phyloP scores from a whole-genome alignment of 1,140 invertebrate genomes.

The Trachelipus rathkii region DNA sequence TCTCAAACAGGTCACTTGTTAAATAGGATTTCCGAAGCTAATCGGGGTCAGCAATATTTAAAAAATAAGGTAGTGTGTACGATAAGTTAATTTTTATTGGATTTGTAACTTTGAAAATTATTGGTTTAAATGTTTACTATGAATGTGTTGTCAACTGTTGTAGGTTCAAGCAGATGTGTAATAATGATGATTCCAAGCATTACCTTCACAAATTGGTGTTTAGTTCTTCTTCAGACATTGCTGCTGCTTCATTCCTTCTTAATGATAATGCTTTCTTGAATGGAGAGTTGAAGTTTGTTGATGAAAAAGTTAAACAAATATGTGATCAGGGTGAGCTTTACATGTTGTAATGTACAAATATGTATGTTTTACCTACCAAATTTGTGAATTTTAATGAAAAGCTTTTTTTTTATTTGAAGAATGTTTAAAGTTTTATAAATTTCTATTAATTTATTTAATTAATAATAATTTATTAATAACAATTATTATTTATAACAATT shows the following conservation, averaged over 20 bases:
- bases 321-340: neutral
- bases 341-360: too few species aligned
- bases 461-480: too few species aligned
- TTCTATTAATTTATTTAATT: too few species aligned
- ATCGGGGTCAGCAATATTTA: constrained; percentile 21
- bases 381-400: too few species aligned
- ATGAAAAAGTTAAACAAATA: neutral
- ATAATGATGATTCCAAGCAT: neutral
- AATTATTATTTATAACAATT: too few species aligned
- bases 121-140: neutral
- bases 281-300: neutral
- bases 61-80: constrained; percentile 31
- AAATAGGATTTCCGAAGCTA: constrained; percentile 28
- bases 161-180: neutral
- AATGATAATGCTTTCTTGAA: neutral
- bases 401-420: too few species aligned
- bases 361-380: too few species aligned
- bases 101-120: neutral
- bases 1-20: constrained; percentile 40
- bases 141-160: neutral
- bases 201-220: constrained; percentile 1
- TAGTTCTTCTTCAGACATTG: neutral
- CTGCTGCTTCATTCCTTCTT: neutral
- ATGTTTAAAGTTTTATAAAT: too few species aligned
- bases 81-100: neutral